Evolutionary conservation across 2,888 invertebrate genomes (phyloP), one percentile per base, ranked within the genome.

Genomic region (Diplolepis rosae): DNA sequence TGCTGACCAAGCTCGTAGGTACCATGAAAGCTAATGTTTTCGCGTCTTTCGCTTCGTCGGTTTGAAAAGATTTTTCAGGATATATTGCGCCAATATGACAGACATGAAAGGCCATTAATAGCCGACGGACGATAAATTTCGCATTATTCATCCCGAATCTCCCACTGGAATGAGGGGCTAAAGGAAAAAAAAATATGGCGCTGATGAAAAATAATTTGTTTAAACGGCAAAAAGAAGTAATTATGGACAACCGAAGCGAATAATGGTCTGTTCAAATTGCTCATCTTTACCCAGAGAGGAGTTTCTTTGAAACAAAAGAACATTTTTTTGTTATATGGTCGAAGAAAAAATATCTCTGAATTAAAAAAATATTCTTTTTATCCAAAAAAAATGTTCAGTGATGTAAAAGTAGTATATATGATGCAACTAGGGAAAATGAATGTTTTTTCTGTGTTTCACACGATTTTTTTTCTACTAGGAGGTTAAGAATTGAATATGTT

Each of bases 101-200:
- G 48, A 11, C 48, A 45, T 32, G 50, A 24, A 69, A 52, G 69
- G 30, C 56, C 28, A 48, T 61, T 69, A 61, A 69, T 69, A 39
- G 71, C 18, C 65, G 56, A 72, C 22, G 70, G 71, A 69, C 79
- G 78, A 84, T 84, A 80, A 81, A 83, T 84, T 83, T 79, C 72
- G 75, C 78, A 80, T 83, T 81, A 80, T 79, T 80, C 76, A 72
- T 69, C 66, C 69, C 65, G 74, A 66, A 66, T 66, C 65, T 77
- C 67, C 70, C 75, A 66, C 67, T 51, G 7, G 15, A 24, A 6
- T 35, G 35, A 27, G 39, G 42, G 45, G 28, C 6, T 28, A 28
- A 52, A 27, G 48, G 56, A 66, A 70, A 56, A 73, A 73, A 72
- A 71, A 65, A 65, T 71, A 71, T 54, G 66, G 61, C 30, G 51